phyloP scores from a whole-genome alignment of 2,797 vertebrate genomes.

The Catharus ustulatus region DNA sequence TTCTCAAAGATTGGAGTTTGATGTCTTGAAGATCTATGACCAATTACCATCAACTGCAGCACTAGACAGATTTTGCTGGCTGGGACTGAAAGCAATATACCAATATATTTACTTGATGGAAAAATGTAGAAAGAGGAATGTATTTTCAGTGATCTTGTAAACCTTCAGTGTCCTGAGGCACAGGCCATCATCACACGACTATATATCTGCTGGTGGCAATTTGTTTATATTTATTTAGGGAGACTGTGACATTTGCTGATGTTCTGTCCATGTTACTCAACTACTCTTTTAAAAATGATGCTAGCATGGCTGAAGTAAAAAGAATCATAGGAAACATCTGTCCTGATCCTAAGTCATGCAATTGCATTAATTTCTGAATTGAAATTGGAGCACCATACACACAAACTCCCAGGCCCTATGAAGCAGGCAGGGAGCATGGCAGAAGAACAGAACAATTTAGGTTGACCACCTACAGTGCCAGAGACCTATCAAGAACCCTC shows the following conservation, averaged over 20 bases:
- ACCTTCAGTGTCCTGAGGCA: not conserved
- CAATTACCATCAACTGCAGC: not conserved
- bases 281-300: not conserved
- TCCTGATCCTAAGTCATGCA: not conserved
- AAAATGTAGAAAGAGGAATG: not conserved
- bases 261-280: not conserved
- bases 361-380: not conserved
- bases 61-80: not conserved
- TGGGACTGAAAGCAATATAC: not conserved
- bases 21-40: not conserved
- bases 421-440: not conserved
- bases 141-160: conserved; percentile 9
- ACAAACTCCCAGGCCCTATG: not conserved
- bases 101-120: not conserved
- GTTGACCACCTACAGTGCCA: not conserved
- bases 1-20: conserved; percentile 12
- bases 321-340: not conserved
- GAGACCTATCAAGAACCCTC: not conserved
- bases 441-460: not conserved
- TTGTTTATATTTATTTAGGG: not conserved
- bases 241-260: not conserved
- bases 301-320: not conserved
- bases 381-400: not conserved
- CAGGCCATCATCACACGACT: not conserved
- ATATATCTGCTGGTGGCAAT: not conserved